These are phyloP conservation scores for Chlorospingus flavigularis DNA, from an alignment of 2,797 vertebrate genomes.

Conservation along the genomic window DNA sequence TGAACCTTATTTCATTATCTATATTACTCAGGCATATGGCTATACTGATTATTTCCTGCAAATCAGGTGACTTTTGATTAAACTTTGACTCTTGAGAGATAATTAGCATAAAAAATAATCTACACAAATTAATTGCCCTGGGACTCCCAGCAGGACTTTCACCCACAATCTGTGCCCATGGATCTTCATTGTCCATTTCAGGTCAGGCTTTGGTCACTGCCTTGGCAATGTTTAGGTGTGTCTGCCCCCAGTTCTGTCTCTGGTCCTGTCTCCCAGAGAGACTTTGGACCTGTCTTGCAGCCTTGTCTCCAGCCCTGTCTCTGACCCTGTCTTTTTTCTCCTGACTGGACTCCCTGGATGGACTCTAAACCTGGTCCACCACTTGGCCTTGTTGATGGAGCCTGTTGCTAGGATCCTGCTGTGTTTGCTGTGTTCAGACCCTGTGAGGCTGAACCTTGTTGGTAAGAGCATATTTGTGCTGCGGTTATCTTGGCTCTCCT, in stretches of 20 bases:
- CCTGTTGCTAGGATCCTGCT: neutral
- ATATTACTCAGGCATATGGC: neutral
- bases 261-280: neutral
- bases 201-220: neutral
- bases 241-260: neutral
- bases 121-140: neutral
- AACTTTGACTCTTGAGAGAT: neutral
- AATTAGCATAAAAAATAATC: neutral
- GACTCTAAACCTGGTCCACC: neutral
- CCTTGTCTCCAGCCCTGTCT: neutral
- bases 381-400: neutral
- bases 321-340: neutral
- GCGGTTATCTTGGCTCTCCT: neutral
- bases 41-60: neutral
- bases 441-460: neutral
- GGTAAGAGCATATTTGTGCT: neutral
- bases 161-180: accelerated
- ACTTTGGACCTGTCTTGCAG: neutral
- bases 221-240: neutral
- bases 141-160: neutral
- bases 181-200: neutral
- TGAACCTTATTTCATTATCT: neutral
- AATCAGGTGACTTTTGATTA: neutral
- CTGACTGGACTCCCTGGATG: neutral
- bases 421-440: neutral